Evolutionary conservation across 2,888 invertebrate species (phyloP).

Genomic region (Bursaphelenchus okinawaensis): DNA sequence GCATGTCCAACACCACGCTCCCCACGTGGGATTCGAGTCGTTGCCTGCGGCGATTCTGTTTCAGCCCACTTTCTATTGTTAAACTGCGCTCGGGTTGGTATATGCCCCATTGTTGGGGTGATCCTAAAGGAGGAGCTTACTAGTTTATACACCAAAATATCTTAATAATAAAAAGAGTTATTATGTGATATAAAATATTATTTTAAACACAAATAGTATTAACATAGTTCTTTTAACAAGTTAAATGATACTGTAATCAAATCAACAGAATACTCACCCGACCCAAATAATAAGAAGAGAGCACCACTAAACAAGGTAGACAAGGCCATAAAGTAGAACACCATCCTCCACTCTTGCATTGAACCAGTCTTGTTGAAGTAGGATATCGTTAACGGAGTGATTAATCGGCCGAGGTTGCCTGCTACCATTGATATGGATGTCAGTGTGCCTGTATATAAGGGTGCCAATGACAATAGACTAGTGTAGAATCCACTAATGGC

Average conservation of each 20-base stretch:
- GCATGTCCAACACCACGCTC: slow-evolving; percentile 11
- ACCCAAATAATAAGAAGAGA: slow-evolving; percentile 38
- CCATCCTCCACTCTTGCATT: slow-evolving; percentile 38
- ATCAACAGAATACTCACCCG: slow-evolving; percentile 27
- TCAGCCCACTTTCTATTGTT: background rate
- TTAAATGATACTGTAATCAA: too few relatives aligned
- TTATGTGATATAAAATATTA: too few relatives aligned
- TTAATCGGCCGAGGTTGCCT: slow-evolving; percentile 31
- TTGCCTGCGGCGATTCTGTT: background rate
- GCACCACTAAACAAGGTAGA: slow-evolving; percentile 25
- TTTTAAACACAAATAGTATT: too few relatives aligned
- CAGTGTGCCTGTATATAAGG: slow-evolving; percentile 40
- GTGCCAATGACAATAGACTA: slow-evolving; percentile 41
- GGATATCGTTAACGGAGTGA: slow-evolving; percentile 34
- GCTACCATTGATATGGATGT: slow-evolving; percentile 36
- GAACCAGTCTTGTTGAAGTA: slow-evolving; percentile 39
- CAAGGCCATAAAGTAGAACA: slow-evolving; percentile 34
- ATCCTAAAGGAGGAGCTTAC: background rate
- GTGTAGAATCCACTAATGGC: slow-evolving; percentile 49
- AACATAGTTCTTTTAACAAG: too few relatives aligned
- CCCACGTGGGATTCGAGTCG: slow-evolving; percentile 7
- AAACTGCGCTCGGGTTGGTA: background rate
- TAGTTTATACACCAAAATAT: background rate
- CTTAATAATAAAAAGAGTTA: background rate
- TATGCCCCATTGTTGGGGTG: background rate